phyloP scores from a whole-genome alignment of 2,888 invertebrate species.

The Stenodera caucasica region DNA sequence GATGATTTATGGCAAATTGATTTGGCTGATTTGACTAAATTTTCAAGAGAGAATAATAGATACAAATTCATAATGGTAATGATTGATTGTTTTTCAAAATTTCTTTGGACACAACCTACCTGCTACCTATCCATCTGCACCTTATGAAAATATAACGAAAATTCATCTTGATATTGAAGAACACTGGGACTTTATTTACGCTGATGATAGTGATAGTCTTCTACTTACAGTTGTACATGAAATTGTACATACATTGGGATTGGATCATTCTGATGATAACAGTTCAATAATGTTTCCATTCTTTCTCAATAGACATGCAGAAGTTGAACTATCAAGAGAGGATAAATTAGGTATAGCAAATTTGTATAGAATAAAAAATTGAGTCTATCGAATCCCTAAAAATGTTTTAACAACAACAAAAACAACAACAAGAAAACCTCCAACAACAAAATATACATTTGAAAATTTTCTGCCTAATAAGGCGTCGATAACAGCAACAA shows the following conservation, averaged over 20 bases:
- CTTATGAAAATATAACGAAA: no score
- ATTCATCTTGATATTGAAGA: no score
- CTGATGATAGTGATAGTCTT: no score
- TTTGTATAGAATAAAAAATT: not conserved
- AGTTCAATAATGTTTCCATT: not conserved
- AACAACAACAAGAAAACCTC: not conserved
- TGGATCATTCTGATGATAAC: not conserved
- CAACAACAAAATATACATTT: not conserved
- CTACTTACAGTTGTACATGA: not conserved
- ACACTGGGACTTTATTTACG: no score
- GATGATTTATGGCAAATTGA: not conserved
- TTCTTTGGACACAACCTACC: no score
- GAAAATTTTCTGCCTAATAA: no score
- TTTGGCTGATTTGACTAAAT: not conserved
- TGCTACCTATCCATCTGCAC: no score
- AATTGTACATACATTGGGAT: not conserved
- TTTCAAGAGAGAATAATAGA: slow-evolving; percentile 31
- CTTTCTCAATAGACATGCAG: not conserved
- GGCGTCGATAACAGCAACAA: not conserved
- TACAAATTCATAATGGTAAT: slow-evolving; percentile 3
- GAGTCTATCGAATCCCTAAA: not conserved
- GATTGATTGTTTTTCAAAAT: not conserved
- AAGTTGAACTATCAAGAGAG: not conserved
- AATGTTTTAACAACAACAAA: no score
- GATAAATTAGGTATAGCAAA: not conserved